A percentile compares a stretch with the other conserved stretches of the same genome.
These are phyloP conservation scores for Hypanus sabinus DNA, from an alignment of 2,113 vertebrate species.

Conservation along the genomic window DNA sequence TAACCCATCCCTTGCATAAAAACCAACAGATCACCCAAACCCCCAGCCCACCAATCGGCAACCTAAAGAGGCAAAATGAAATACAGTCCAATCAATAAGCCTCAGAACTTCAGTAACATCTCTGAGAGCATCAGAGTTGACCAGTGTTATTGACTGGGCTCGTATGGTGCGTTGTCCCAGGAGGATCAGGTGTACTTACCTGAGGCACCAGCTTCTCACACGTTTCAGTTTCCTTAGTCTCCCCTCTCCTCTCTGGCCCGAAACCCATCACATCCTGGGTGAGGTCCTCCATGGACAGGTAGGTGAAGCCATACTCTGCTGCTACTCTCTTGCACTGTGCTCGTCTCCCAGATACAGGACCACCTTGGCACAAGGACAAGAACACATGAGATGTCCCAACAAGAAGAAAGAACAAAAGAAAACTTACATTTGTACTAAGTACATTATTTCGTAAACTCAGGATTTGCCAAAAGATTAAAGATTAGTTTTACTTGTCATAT, in stretches of 20 bases:
- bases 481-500: too few species aligned
- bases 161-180: neutral
- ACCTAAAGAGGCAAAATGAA: too few species aligned
- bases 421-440: neutral
- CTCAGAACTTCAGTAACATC: too few species aligned
- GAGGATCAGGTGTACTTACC: conserved; percentile 51
- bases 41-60: too few species aligned
- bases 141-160: neutral
- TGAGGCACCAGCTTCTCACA: conserved; percentile 68
- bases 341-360: conserved; percentile 81
- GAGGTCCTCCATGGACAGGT: conserved; percentile 63
- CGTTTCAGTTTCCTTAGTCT: conserved; percentile 68
- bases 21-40: too few species aligned
- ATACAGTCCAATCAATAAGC: too few species aligned
- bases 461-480: neutral
- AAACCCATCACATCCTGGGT: conserved; percentile 65
- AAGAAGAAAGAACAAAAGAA: neutral
- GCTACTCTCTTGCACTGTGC: conserved; percentile 75
- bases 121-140: too few species aligned
- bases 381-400: neutral
- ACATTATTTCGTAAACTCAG: neutral
- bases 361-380: conserved; percentile 59
- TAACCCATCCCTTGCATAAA: too few species aligned
- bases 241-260: conserved; percentile 68
- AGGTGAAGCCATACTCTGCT: conserved; percentile 68